Evolutionary conservation across 2,888 invertebrate species (phyloP), one percentile per base, ranked within the genome.

Genomic region (Syritta pipiens): DNA sequence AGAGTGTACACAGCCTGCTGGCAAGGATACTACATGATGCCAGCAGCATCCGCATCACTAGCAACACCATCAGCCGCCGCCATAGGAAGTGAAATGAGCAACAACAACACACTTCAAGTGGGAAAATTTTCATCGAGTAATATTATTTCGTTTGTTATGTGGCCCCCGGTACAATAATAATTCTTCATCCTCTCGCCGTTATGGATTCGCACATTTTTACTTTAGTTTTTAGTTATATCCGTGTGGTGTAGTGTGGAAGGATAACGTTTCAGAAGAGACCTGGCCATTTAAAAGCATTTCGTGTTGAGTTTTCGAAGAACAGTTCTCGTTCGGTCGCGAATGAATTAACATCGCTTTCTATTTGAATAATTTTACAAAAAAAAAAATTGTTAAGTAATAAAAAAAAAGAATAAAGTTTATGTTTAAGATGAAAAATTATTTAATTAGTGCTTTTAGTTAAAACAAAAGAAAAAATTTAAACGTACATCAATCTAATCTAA

Each of bases 61-160:
- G n/a, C n/a, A n/a, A n/a, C n/a, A n/a, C n/a, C n/a, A n/a, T n/a
- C n/a, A n/a, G n/a, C n/a, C n/a, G n/a, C 44, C 60, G 55, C 67
- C 74, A 67, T 53, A 62, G 37, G 30, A 55, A 57, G 28, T 74
- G 67, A 79, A 79, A 79, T 67, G 79, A 72, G 72, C 82, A 81
- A 75, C 74, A 65, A 46, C 69, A 82, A 67, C 81, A 49, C 81
- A 12, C 35, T 63, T 59, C 68, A 81, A 75, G 81, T 75, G 81
- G 68, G 74, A 81, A 69, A 35, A 69, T 69, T 74, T 81, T 75
- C 75, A 75, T 75, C 68, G 75, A 81, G 81, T 81, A 81, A 81
- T 69, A 69, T 81, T 75, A 75, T 81, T 75, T 81, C 57, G 59
- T 81, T 81, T 74, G 63, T 81, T 59, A 59, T 81, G 48, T 26